phyloP scores from a whole-genome alignment of 30 jellyfish, hydroid and myxozoan genomes.

The Turritopsis rubra region DNA sequence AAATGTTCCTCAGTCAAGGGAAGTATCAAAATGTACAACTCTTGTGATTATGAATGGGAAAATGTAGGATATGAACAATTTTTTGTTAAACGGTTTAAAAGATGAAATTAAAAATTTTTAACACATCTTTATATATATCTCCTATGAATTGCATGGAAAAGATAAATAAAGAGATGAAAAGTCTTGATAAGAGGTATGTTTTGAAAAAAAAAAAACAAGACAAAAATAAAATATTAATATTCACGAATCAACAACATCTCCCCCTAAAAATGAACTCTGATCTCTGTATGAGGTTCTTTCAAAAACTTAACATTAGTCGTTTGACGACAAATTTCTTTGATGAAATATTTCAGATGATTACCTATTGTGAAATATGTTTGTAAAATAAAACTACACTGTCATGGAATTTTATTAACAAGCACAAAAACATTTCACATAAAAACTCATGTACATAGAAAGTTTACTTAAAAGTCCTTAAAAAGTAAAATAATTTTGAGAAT shows the following conservation, averaged over 20 bases:
- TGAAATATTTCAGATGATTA: slow-evolving; percentile 11
- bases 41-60: no score
- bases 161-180: background rate
- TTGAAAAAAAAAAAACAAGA: background rate
- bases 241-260: background rate
- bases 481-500: background rate
- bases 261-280: background rate
- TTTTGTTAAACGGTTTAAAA: background rate
- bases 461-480: background rate
- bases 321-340: slow-evolving; percentile 12
- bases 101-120: background rate
- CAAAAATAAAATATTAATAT: background rate
- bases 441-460: background rate
- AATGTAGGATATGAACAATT: no score
- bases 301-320: background rate
- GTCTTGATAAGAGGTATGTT: background rate
- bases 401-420: slow-evolving; percentile 17
- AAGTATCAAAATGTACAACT: background rate
- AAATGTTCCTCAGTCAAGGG: background rate
- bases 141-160: background rate
- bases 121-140: background rate
- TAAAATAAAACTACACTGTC: slow-evolving; percentile 20
- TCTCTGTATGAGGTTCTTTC: background rate
- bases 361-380: slow-evolving; percentile 7
- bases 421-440: background rate